These are phyloP conservation scores for Apodemia mormo DNA, from an alignment of 2,888 invertebrate species.

Conservation along the genomic window DNA sequence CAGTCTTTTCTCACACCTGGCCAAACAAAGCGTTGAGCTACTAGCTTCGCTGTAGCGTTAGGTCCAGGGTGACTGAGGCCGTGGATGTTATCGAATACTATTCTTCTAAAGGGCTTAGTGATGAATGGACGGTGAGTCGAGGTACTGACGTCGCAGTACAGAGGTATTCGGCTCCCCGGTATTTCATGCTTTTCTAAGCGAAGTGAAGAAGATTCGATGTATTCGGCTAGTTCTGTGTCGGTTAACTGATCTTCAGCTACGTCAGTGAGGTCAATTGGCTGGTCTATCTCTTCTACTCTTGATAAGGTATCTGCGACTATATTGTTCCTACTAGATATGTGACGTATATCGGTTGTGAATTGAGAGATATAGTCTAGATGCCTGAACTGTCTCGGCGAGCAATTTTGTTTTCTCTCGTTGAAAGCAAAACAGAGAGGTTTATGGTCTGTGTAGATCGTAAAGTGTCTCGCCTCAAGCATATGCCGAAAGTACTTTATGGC, in stretches of 20 bases:
- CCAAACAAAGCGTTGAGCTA: no score
- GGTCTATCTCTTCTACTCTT: neutral
- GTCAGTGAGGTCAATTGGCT: neutral
- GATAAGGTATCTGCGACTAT: neutral
- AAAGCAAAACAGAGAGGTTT: constrained; percentile 4
- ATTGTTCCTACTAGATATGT: neutral
- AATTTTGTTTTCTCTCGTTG: no score
- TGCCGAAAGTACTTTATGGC: no score
- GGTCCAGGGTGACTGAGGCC: no score
- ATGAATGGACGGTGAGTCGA: no score
- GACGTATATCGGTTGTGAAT: neutral
- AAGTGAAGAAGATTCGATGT: neutral
- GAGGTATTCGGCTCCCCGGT: no score
- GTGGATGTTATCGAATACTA: no score
- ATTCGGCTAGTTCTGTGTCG: neutral
- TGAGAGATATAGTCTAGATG: neutral
- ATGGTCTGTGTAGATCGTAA: constrained; percentile 8
- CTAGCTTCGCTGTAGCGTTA: no score
- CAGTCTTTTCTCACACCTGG: no score
- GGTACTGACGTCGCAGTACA: no score
- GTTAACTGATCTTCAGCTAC: neutral
- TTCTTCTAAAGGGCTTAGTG: no score
- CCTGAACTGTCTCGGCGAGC: no score
- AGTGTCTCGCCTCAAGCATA: neutral
- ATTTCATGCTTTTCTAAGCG: neutral